Evolutionary conservation across 2,888 invertebrate genomes (phyloP).

Genomic region (Dione vanillae): DNA sequence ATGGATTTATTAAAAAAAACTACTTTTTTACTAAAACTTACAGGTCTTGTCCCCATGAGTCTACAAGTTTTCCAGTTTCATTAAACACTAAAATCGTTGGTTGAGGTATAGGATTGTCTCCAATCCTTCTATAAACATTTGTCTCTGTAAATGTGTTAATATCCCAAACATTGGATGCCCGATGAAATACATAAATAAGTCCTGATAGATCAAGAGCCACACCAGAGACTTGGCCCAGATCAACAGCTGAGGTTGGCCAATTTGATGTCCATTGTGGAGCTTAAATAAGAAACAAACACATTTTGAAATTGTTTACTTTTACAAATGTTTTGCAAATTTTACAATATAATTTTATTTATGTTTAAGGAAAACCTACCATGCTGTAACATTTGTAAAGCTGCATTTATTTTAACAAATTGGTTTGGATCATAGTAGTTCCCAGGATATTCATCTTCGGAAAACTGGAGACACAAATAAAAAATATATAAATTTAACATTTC

Average conservation of each 20-base stretch:
- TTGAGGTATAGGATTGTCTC: conserved; percentile 84
- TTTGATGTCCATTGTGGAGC: conserved; percentile 81
- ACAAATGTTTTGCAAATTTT: not conserved
- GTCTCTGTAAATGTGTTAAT: conserved; percentile 82
- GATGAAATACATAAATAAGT: conserved; percentile 91
- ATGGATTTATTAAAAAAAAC: not conserved
- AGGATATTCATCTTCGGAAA: conserved; percentile 62
- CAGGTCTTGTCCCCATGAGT: conserved; percentile 89
- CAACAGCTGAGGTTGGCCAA: conserved; percentile 83
- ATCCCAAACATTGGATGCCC: conserved; percentile 88
- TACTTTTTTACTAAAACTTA: conserved; percentile 68
- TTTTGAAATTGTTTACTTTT: not conserved
- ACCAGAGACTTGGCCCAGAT: conserved; percentile 91
- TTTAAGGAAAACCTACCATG: conserved; percentile 60
- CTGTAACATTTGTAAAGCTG: conserved; percentile 64
- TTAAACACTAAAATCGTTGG: conserved; percentile 87
- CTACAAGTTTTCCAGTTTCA: conserved; percentile 84
- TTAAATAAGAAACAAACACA: conserved; percentile 52
- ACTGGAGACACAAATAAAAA: conserved; percentile 53
- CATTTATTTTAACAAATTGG: conserved; percentile 57
- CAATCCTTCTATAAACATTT: conserved; percentile 82
- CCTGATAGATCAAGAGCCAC: conserved; percentile 90
- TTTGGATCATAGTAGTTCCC: conserved; percentile 57
- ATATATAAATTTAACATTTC: not conserved
- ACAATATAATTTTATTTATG: not conserved